Conservation (phyloP, 2,113 vertebrate genomes). For the Bambusicola thoracicus region DNA sequence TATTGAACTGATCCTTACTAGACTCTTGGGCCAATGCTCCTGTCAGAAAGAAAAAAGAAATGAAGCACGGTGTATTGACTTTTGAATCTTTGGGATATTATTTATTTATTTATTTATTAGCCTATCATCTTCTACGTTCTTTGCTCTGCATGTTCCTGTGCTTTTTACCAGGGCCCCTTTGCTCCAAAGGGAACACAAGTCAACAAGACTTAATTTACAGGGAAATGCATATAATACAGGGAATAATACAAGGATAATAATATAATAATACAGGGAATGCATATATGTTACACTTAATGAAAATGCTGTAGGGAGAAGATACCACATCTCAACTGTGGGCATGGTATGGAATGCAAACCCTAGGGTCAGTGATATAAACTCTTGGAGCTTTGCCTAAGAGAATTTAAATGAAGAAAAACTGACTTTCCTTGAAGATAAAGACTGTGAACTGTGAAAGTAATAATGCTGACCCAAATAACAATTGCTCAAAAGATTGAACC, state of each 20-base stretch:
- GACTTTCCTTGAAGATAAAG: slow-evolving; percentile 26
- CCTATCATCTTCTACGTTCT: neutral
- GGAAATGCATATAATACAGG: too few species aligned
- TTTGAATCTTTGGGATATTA: neutral
- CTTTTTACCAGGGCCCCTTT: neutral
- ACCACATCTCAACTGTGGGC: rapidly evolving
- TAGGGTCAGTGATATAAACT: neutral
- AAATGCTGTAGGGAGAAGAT: neutral
- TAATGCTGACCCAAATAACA: slow-evolving; percentile 23
- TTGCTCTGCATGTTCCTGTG: neutral
- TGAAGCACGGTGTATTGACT: neutral
- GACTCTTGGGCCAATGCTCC: slow-evolving; percentile 10
- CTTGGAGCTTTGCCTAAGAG: neutral
- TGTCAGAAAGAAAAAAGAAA: slow-evolving; percentile 45
- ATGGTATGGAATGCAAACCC: neutral
- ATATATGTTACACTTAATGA: neutral
- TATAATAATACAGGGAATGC: neutral
- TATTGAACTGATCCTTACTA: slow-evolving; percentile 69
- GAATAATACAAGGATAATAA: too few species aligned
- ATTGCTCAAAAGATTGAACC: neutral
- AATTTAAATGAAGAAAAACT: slow-evolving; percentile 19
- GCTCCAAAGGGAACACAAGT: neutral
- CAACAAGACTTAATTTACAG: neutral
- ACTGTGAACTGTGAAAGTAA: slow-evolving; percentile 19
- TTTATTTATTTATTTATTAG: neutral